A percentile compares a stretch with the other conserved stretches of the same genome.
phyloP scores from a whole-genome alignment of 2,113 vertebrate species.

The Corydoras maculifer region DNA sequence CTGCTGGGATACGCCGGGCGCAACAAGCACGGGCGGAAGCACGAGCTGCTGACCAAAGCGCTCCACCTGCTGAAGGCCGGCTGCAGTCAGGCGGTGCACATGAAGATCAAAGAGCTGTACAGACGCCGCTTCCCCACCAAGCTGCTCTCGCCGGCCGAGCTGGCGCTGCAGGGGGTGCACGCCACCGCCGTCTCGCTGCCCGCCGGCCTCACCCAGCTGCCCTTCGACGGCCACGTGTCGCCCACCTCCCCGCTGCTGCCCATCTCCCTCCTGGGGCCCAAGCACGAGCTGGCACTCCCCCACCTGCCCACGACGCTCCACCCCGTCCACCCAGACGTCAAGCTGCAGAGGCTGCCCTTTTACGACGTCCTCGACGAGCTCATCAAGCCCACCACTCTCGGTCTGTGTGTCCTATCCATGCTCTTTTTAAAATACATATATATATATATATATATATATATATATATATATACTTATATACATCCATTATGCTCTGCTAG shows the following conservation, averaged over 20 bases:
- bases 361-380: constrained; percentile 97
- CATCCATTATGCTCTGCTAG: too few relatives aligned
- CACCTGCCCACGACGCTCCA: constrained; percentile 87
- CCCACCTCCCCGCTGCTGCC: constrained; percentile 85
- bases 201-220: constrained; percentile 80
- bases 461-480: too few relatives aligned
- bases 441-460: too few relatives aligned
- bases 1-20: constrained; percentile 95
- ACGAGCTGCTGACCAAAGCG: constrained; percentile 96
- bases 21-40: constrained; percentile 98
- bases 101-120: constrained; percentile 99
- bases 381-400: constrained; percentile 96
- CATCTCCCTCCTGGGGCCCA: constrained; percentile 89
- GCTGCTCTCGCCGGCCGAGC: constrained; percentile 86
- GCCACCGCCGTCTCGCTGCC: constrained; percentile 76
- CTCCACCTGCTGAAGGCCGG: constrained; percentile 92
- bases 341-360: constrained; percentile 93
- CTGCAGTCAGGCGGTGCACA: constrained; percentile 95
- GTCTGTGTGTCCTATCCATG: constrained; percentile 60
- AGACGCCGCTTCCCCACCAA: constrained; percentile 93
- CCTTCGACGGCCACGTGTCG: constrained; percentile 82
- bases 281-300: constrained; percentile 92
- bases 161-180: constrained; percentile 80
- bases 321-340: constrained; percentile 95
- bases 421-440: background rate